Conservation (phyloP, 2,888 invertebrate genomes). For the Bhutanitis thaidina region DNA sequence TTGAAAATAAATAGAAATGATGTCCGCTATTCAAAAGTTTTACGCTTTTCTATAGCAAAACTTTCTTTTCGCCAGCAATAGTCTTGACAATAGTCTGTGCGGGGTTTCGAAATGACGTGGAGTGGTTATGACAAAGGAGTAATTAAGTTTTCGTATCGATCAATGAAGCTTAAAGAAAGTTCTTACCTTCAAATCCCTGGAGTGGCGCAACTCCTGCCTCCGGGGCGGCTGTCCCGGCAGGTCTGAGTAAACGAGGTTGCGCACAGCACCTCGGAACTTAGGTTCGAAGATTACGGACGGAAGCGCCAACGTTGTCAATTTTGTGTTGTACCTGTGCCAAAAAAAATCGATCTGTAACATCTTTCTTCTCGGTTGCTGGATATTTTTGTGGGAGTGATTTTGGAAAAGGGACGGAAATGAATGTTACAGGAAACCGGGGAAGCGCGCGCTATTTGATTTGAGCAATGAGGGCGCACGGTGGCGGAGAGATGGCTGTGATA, state of each 20-base stretch:
- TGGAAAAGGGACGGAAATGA: too few species aligned
- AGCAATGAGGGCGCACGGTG: too few species aligned
- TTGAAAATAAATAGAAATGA: too few species aligned
- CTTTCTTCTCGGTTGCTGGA: too few species aligned
- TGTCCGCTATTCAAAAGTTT: not conserved
- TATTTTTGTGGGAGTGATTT: too few species aligned
- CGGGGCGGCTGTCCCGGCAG: conserved; percentile 87
- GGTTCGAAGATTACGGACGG: conserved; percentile 97
- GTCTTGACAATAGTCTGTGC: not conserved
- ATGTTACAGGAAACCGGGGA: too few species aligned
- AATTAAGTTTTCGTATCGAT: too few species aligned
- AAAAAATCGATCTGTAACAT: not conserved
- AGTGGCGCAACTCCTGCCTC: conserved; percentile 91
- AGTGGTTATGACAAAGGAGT: not conserved
- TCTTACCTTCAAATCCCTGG: conserved; percentile 87
- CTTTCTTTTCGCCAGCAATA: not conserved
- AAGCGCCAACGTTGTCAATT: conserved; percentile 89
- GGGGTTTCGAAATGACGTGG: too few species aligned
- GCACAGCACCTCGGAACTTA: conserved; percentile 92
- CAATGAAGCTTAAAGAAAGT: too few species aligned
- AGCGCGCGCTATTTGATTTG: too few species aligned
- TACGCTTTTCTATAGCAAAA: not conserved
- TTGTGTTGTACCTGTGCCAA: conserved; percentile 85
- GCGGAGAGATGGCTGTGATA: too few species aligned
- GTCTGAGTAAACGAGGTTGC: conserved; percentile 95